Evolutionary conservation across 2,888 invertebrate species (phyloP).

Genomic region (Drosophila aldrichi): DNA sequence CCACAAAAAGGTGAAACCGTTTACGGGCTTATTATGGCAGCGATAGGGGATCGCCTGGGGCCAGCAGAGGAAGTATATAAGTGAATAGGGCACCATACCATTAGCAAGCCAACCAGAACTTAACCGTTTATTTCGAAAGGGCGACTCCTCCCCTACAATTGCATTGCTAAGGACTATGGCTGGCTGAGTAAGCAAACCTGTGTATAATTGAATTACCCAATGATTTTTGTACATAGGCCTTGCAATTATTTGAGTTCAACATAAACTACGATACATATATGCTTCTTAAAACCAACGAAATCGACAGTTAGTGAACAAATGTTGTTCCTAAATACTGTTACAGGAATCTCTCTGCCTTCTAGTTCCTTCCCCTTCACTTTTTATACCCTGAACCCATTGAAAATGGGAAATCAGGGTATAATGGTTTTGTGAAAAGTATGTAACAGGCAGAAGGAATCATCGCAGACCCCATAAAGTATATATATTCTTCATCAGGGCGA

Average conservation of each 20-base stretch:
- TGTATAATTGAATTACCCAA: not conserved
- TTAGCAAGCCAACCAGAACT: constrained; percentile 11
- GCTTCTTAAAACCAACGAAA: not conserved
- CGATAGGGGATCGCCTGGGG: constrained; percentile 1
- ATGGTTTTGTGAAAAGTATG: too few species aligned
- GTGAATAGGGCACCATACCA: constrained; percentile 15
- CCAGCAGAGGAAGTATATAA: constrained; percentile 13
- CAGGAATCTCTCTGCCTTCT: too few species aligned
- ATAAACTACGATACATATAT: too few species aligned
- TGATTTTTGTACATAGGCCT: not conserved
- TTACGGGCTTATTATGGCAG: constrained; percentile 16
- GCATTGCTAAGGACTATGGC: not conserved
- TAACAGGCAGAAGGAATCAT: too few species aligned
- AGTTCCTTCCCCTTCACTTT: too few species aligned
- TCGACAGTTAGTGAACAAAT: not conserved
- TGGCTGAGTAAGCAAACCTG: not conserved
- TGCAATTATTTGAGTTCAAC: not conserved
- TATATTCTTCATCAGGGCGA: too few species aligned
- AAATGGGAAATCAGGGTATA: too few species aligned
- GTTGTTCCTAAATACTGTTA: too few species aligned
- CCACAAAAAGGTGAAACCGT: constrained; percentile 13
- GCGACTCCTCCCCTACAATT: not conserved
- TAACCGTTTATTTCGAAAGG: constrained; percentile 2
- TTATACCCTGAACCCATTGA: too few species aligned
- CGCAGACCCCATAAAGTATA: too few species aligned